Conservation (phyloP, 2,888 invertebrate genomes). For the Ormia ochracea region DNA sequence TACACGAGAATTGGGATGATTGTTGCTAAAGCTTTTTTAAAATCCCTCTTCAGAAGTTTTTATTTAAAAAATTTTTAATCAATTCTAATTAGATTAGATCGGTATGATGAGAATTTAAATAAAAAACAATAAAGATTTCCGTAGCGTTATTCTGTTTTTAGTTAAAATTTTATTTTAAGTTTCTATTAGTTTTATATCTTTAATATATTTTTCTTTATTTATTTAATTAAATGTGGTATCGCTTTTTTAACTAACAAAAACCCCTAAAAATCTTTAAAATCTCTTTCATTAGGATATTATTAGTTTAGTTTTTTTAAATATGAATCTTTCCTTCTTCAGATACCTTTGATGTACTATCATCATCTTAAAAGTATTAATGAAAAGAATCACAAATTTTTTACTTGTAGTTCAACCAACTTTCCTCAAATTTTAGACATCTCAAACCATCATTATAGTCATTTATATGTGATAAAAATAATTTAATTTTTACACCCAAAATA, state of each 20-base stretch:
- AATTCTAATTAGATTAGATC: conserved; percentile 55
- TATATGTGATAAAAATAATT: conserved; percentile 25
- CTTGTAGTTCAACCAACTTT: conserved; percentile 56
- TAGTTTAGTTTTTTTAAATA: conserved; percentile 52
- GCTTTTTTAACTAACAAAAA: conserved; percentile 45
- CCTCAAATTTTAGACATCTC: conserved; percentile 54
- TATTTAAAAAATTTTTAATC: background rate
- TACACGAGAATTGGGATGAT: conserved; percentile 44
- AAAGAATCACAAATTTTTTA: conserved; percentile 23
- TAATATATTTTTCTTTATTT: conserved; percentile 13
- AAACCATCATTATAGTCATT: conserved; percentile 42
- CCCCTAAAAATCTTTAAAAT: conserved; percentile 1
- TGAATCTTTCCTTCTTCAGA: conserved; percentile 60
- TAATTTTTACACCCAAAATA: conserved; percentile 29
- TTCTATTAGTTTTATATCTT: conserved; percentile 11
- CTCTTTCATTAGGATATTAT: conserved; percentile 43
- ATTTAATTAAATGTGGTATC: conserved; percentile 52
- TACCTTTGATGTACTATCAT: conserved; percentile 60
- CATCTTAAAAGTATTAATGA: conserved; percentile 14
- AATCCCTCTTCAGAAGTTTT: conserved; percentile 5
- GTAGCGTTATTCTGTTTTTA: conserved; percentile 46
- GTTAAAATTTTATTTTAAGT: conserved; percentile 14
- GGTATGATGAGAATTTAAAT: conserved; percentile 32
- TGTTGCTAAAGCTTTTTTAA: conserved; percentile 58
- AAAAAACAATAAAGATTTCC: background rate